These are phyloP conservation scores for Microplitis manilae DNA, from an alignment of 2,888 invertebrate species.

Conservation along the genomic window DNA sequence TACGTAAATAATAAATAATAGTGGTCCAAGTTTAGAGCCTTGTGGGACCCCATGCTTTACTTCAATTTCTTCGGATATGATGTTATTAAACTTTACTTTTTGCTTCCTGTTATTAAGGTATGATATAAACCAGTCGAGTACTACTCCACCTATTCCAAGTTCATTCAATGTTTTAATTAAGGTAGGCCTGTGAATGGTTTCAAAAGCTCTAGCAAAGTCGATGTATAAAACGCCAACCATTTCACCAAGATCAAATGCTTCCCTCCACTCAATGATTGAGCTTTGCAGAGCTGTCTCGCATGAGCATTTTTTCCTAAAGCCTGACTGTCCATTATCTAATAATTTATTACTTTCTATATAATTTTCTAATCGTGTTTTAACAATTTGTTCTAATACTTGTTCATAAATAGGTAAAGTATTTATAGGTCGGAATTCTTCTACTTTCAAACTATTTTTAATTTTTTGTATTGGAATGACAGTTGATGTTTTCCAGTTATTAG, in stretches of 20 bases:
- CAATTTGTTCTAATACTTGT: slow-evolving; percentile 27
- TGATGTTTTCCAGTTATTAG: slow-evolving; percentile 22
- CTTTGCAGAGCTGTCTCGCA: slow-evolving; percentile 43
- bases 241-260: slow-evolving; percentile 19
- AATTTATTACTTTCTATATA: slow-evolving; percentile 26
- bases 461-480: slow-evolving; percentile 33
- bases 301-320: slow-evolving; percentile 35
- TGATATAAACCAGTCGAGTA: not conserved
- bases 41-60: not conserved
- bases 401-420: slow-evolving; percentile 33
- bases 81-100: not conserved
- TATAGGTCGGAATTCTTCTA: slow-evolving; percentile 34
- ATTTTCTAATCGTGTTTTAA: slow-evolving; percentile 24
- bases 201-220: slow-evolving; percentile 33
- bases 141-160: not conserved
- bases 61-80: not conserved
- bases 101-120: not conserved
- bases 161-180: not conserved
- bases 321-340: slow-evolving; percentile 36
- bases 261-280: slow-evolving; percentile 37
- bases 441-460: slow-evolving; percentile 24
- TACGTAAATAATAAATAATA: not conserved
- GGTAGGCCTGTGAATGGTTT: slow-evolving; percentile 3
- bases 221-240: slow-evolving; percentile 38
- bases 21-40: not conserved